Percentiles rank a stretch among this genome's conserved stretches.
phyloP scores from a whole-genome alignment of 1,140 invertebrate genomes.

The Lepidurus apus region DNA sequence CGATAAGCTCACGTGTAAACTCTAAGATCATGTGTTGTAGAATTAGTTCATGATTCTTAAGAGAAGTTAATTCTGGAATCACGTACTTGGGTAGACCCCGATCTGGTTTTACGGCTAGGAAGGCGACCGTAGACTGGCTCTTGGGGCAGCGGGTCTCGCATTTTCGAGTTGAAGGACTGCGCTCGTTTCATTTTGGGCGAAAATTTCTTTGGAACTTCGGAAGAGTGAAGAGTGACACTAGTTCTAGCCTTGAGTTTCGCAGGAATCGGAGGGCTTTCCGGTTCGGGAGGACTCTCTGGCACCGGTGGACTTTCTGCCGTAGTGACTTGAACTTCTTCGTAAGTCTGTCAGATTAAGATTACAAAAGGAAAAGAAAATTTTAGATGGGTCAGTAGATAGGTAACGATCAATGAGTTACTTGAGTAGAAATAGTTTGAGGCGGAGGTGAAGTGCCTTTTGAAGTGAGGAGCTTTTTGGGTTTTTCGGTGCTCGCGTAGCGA shows the following conservation, averaged over 20 bases:
- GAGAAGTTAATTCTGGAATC: background rate
- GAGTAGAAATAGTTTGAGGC: slow-evolving; percentile 77
- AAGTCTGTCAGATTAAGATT: background rate
- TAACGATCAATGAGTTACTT: slow-evolving; percentile 53
- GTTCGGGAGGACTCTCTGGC: background rate
- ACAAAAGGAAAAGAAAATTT: too few relatives aligned
- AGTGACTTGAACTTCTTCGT: background rate
- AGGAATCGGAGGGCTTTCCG: background rate
- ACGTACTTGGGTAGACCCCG: background rate
- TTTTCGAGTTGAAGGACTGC: slow-evolving; percentile 23
- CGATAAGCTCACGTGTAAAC: background rate
- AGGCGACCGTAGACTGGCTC: background rate
- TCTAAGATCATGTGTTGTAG: background rate
- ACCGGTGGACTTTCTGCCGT: background rate
- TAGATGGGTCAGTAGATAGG: background rate
- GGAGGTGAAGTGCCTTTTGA: slow-evolving; percentile 74
- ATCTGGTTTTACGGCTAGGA: background rate
- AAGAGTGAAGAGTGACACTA: background rate
- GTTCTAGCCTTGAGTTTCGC: background rate
- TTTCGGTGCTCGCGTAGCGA: slow-evolving; percentile 3
- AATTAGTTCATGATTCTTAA: too few relatives aligned
- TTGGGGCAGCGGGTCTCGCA: slow-evolving; percentile 4
- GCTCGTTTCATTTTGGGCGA: slow-evolving; percentile 32
- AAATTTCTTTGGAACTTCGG: background rate
- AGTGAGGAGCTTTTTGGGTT: slow-evolving; percentile 35